Percentiles rank a stretch among this genome's conserved stretches.
phyloP scores from a whole-genome alignment of 2,797 vertebrate genomes.

The Acanthurus lineatus region DNA sequence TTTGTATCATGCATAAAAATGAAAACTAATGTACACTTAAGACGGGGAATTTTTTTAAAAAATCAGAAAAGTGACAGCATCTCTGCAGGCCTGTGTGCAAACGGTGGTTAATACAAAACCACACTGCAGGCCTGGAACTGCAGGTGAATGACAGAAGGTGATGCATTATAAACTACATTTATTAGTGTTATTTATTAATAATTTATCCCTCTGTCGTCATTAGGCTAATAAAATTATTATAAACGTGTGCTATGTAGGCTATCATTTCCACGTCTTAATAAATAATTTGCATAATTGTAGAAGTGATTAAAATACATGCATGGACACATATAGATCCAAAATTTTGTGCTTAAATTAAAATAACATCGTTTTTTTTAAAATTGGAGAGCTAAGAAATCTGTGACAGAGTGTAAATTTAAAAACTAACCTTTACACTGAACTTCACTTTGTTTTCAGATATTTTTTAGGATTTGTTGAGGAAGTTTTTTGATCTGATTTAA shows the following conservation, averaged over 20 bases:
- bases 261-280: background rate
- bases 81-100: slow-evolving; percentile 1
- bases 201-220: slow-evolving; percentile 13
- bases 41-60: slow-evolving; percentile 8
- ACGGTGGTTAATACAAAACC: background rate
- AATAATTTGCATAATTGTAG: slow-evolving; percentile 4
- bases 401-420: background rate
- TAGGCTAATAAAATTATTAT: background rate
- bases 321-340: background rate
- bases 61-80: slow-evolving; percentile 5
- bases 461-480: background rate
- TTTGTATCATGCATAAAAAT: slow-evolving; percentile 35
- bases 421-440: background rate
- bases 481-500: background rate
- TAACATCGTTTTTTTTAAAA: background rate
- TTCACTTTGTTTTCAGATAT: background rate
- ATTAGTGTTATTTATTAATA: background rate
- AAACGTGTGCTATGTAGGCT: background rate
- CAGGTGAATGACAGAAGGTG: slow-evolving; percentile 6
- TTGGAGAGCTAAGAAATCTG: background rate
- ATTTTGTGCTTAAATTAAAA: background rate
- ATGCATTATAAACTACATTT: slow-evolving; percentile 8
- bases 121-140: background rate
- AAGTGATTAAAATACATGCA: background rate
- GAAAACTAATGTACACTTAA: slow-evolving; percentile 28